Evolutionary conservation across 2,113 vertebrate genomes (phyloP).

Genomic region (Manacus vitellinus): DNA sequence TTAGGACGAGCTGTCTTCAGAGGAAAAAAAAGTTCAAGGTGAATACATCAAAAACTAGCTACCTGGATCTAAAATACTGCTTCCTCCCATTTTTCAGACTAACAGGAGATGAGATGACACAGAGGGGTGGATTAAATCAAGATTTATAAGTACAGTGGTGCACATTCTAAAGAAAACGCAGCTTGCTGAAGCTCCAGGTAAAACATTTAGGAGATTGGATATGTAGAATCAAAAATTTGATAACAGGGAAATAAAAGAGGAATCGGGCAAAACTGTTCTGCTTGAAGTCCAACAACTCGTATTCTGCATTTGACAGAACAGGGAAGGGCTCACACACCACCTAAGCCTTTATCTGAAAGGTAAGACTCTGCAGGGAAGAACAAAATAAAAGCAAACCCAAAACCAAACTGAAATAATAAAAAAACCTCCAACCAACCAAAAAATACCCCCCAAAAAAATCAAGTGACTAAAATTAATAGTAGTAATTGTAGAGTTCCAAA

Average conservation of each 20-base stretch:
- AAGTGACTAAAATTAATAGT: not conserved
- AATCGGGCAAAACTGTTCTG: not conserved
- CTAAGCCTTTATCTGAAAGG: not conserved
- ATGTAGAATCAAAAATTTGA: not conserved
- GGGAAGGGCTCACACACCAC: not conserved
- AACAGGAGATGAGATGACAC: not conserved
- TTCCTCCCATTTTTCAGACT: not conserved
- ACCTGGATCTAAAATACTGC: not conserved
- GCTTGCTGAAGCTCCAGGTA: not conserved
- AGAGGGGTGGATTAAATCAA: not conserved
- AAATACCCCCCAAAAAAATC: not conserved
- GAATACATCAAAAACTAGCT: not conserved
- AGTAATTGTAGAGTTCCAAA: not conserved
- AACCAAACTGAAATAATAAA: not conserved
- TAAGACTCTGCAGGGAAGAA: not conserved
- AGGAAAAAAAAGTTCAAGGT: not conserved
- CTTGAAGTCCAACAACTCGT: not conserved
- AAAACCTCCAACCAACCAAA: not conserved
- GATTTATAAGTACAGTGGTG: not conserved
- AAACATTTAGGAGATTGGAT: not conserved
- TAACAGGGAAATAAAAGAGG: not conserved
- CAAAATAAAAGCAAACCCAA: not conserved
- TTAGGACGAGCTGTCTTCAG: not conserved
- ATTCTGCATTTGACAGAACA: not conserved
- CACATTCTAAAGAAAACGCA: not conserved